These are phyloP conservation scores for Cephalopholis sonnerati DNA, from an alignment of 2,113 vertebrate species.

Conservation along the genomic window DNA sequence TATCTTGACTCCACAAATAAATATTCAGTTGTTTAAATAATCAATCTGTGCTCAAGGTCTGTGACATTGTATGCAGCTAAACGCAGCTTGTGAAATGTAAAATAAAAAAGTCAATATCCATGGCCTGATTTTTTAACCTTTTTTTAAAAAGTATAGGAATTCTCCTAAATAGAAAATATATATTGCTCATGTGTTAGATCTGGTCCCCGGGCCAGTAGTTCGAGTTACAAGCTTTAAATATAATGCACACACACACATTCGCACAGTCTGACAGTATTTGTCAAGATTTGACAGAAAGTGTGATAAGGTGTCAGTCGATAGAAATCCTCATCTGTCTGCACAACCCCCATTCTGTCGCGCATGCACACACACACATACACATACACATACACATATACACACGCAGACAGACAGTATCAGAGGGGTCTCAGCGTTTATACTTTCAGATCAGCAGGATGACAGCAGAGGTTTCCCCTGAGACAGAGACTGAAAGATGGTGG, in stretches of 20 bases:
- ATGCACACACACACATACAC: conserved; percentile 17
- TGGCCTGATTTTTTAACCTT: not conserved
- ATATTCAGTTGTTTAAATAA: conserved; percentile 1
- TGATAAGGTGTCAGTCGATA: conserved; percentile 60
- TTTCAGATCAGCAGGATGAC: conserved; percentile 56
- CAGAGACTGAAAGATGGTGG: not conserved
- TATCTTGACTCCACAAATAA: not conserved
- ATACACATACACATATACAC: conserved; percentile 30
- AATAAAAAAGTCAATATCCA: not conserved
- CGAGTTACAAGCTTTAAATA: not conserved
- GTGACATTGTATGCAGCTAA: not conserved
- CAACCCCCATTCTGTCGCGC: conserved; percentile 36
- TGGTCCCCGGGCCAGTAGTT: not conserved
- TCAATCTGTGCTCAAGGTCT: not conserved
- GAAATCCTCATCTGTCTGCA: conserved; percentile 56
- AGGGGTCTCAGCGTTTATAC: conserved; percentile 48
- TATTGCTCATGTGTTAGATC: not conserved
- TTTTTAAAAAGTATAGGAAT: not conserved
- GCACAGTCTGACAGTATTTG: conserved; percentile 46
- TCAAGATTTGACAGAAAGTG: conserved; percentile 63
- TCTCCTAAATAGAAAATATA: not conserved
- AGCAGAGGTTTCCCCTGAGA: conserved; percentile 53
- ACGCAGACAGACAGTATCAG: conserved; percentile 29
- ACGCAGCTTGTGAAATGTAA: not conserved
- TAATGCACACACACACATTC: conserved; percentile 1